phyloP scores from a whole-genome alignment of 2,797 vertebrate genomes.

The Nyctibius grandis region DNA sequence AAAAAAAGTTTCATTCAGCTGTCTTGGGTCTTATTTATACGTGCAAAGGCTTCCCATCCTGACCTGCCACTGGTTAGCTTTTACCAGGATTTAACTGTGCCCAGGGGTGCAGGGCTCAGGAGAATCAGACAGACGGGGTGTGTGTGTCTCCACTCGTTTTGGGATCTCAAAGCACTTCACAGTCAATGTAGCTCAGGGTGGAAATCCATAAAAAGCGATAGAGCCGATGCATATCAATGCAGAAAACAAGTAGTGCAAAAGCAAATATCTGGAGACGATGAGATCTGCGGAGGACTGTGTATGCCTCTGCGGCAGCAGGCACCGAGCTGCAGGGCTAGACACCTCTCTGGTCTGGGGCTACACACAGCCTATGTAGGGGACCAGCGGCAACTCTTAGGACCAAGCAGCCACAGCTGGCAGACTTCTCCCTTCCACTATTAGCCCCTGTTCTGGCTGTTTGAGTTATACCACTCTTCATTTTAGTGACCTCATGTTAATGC shows the following conservation, averaged over 20 bases:
- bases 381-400: neutral
- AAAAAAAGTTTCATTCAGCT: neutral
- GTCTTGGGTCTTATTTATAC: neutral
- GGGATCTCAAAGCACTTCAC: neutral
- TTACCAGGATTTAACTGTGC: neutral
- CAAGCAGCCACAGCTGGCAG: neutral
- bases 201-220: neutral
- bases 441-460: neutral
- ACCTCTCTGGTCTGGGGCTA: no score
- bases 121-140: neutral
- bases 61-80: neutral
- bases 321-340: neutral
- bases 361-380: no score
- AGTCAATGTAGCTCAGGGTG: neutral
- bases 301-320: neutral
- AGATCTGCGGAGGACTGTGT: neutral
- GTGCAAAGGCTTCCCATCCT: neutral
- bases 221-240: accelerated
- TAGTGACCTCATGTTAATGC: neutral
- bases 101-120: neutral
- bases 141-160: neutral
- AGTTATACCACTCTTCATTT: neutral
- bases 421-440: neutral
- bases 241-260: neutral
- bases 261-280: neutral